A percentile compares a stretch with the other conserved stretches of the same genome.
phyloP scores from a whole-genome alignment of 2,888 invertebrate species.

The Tetragonula carbonaria region DNA sequence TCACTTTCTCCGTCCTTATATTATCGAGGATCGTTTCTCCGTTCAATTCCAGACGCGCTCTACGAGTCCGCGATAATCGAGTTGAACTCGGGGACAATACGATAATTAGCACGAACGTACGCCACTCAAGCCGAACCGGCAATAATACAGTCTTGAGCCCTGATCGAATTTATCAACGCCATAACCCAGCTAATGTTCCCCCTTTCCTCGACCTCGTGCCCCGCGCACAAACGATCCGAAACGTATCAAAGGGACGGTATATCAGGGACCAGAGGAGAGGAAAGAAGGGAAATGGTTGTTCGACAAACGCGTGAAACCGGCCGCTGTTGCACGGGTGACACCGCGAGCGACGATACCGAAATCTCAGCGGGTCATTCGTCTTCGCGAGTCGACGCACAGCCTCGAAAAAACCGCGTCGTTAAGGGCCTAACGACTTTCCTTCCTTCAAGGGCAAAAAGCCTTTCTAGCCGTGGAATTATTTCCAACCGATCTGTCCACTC shows the following conservation, averaged over 20 bases:
- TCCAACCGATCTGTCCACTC: constrained; percentile 28
- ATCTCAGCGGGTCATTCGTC: constrained; percentile 67
- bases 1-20: background rate
- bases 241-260: constrained; percentile 10
- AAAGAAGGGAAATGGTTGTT: background rate
- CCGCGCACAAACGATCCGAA: constrained; percentile 10
- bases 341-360: constrained; percentile 45
- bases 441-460: constrained; percentile 43
- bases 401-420: constrained; percentile 43
- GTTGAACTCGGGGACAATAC: constrained; percentile 51
- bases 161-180: constrained; percentile 52
- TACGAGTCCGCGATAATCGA: constrained; percentile 52
- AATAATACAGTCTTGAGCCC: constrained; percentile 55
- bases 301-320: background rate
- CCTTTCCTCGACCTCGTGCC: no score
- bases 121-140: constrained; percentile 22
- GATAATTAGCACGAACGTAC: constrained; percentile 49
- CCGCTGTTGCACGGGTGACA: constrained; percentile 36
- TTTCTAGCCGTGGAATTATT: constrained; percentile 45
- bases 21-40: background rate
- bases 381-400: constrained; percentile 43
- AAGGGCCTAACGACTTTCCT: constrained; percentile 57
- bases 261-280: background rate
- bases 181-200: constrained; percentile 42
- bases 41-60: constrained; percentile 13